Base-by-base conservation (phyloP, 2,797 vertebrate genomes). In the Takifugu ocellatus region DNA sequence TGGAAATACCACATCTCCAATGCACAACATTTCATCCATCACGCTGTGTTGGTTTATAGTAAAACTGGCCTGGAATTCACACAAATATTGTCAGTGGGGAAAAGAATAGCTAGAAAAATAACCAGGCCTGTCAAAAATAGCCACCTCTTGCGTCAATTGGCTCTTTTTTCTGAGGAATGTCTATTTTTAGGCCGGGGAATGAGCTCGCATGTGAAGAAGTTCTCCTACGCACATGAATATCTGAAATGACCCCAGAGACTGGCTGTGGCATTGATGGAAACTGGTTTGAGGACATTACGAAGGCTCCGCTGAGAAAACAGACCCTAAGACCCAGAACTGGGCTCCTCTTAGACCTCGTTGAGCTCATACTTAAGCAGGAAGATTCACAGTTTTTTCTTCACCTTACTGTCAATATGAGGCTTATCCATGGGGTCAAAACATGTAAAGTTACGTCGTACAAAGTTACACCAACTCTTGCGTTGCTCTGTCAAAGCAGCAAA, bases 171-270 rank as follows among this genome's bases (percentile, higher is more conserved):
- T 66, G 45, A 39, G 69, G 74, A 70, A 75, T 57, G 68, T 73
- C 85, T 89, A 88, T 89, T 87, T 88, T 84, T 85, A 85, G 88
- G 61, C 5, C 11, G 3, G 52, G 56, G 74, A 81, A 87, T 89
- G 84, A 89, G 84, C 84, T 87, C 84, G 86, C 77, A 78, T 68
- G 84, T 78, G 85, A 87, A 87, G 82, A 85, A 87, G 75, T 76
- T 72, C 70, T 73, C 75, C 84, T 86, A 84, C 75, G 83, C 83
- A 82, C 75, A 83, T 62, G 69, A 73, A 85, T 77, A 81, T 83
- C 79, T 85, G 77, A 81, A 83, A 87, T 82, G 67, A 83, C 89
- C 76, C 82, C 1, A 24, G 85, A 81, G 85, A 84, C 54, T 7
- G 51, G 70, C 70, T 55, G 56, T 12, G 65, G 74, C 77, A 72